Evolutionary conservation across 1,140 invertebrate species (phyloP), one percentile per base, ranked within the genome.

Genomic region (Streblospio benedicti): DNA sequence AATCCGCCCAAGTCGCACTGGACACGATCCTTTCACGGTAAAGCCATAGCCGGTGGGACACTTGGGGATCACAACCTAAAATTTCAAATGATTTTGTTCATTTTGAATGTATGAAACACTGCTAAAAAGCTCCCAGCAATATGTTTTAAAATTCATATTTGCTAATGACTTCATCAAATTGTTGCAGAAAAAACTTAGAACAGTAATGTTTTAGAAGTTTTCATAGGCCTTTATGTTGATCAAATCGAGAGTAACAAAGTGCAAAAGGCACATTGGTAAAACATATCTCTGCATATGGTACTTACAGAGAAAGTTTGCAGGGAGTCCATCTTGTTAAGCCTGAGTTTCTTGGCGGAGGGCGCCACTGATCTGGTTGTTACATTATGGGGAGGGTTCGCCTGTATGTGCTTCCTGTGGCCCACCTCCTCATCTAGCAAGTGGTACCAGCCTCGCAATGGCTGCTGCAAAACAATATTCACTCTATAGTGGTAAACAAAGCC

Each of bases 1-100:
- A 1, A 93, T 88, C 57, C 90, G 79, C 69, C 93, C 90, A 23
- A 94, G 86, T 12, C 88, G n/a, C 85, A 90, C 18, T 16, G 91
- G 91, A 69, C 90, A 85, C 2, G 88, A 90, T 87, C 90, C 93
- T 0, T 91, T 86, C n/a, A 94, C 85, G 3, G 89, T 90, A 78
- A 94, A 93, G 1, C 88, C 88, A 70, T 87, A 90, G 4, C 87
- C 81, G 59, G 67, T 64, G 14, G 23, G 23, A 9, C 23, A 16
- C 20, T 45, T 55, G 44, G 27, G n/a, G 12, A 60, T 25, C 1
- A 25, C 16, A 20, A 60, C n/a, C 58, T 60, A 38, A 31, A 31
- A 50, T n/a, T 18, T 4, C 1, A 12, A 55, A 25, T 28, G n/a
- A 16, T 25, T 28, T 25, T 16, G 20, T 50, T 50, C 47, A 4